Evolutionary conservation across 2,797 vertebrate species (phyloP).

Genomic region (Geotrypetes seraphini): DNA sequence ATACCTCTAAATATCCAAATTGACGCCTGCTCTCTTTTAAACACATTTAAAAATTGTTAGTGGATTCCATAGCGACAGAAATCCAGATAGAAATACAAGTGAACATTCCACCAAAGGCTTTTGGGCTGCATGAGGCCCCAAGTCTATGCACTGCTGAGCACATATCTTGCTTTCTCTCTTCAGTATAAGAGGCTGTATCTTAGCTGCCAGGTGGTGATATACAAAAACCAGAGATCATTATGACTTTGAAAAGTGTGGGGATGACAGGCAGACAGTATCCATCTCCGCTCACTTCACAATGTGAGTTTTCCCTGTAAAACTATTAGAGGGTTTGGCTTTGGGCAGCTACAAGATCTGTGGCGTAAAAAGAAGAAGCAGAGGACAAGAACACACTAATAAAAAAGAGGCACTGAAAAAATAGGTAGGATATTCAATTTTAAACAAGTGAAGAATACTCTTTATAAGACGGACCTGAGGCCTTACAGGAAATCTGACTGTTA

Average conservation of each 20-base stretch:
- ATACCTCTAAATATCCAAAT: no score
- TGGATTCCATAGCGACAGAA: not conserved
- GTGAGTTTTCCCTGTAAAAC: conserved; percentile 46
- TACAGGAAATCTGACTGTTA: no score
- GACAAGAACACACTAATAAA: conserved; percentile 13
- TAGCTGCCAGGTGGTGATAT: conserved; percentile 35
- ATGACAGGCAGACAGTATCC: conserved; percentile 52
- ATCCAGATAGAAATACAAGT: not conserved
- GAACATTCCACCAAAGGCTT: conserved; percentile 34
- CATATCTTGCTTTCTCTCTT: conserved; percentile 24
- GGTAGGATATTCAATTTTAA: no score
- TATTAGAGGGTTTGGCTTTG: conserved; percentile 12
- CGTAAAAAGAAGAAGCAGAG: conserved; percentile 4
- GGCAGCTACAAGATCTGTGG: no score
- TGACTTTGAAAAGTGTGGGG: conserved; percentile 47
- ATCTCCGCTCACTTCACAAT: conserved; percentile 43
- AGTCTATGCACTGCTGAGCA: conserved; percentile 23
- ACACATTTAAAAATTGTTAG: no score
- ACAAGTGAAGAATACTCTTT: not conserved
- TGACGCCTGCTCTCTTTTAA: no score
- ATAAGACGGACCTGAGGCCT: no score
- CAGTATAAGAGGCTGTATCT: conserved; percentile 41
- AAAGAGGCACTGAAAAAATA: no score
- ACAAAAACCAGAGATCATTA: conserved; percentile 47
- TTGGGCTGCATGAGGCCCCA: conserved; percentile 26